Conservation (phyloP, 2,888 invertebrate species). For the Sarcophaga subvicina region DNA sequence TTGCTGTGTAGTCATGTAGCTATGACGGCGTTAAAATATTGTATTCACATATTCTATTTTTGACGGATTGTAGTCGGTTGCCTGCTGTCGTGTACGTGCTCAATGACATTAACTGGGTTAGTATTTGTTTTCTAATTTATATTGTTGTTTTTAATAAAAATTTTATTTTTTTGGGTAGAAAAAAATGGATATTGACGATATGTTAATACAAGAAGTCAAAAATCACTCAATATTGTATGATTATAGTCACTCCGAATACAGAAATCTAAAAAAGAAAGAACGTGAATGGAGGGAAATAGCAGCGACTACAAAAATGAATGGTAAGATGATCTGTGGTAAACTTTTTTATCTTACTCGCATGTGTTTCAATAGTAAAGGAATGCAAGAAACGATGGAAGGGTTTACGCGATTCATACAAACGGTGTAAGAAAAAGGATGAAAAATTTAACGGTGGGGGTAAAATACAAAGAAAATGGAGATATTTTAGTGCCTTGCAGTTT, state of each 20-base stretch:
- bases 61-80: conserved; percentile 5
- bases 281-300: background rate
- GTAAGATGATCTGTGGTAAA: background rate
- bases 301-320: background rate
- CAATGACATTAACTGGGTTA: background rate
- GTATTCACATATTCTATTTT: background rate
- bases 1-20: background rate
- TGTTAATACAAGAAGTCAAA: background rate
- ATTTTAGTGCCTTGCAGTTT: conserved; percentile 14
- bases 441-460: background rate
- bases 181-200: background rate
- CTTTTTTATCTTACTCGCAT: background rate
- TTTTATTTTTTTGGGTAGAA: background rate
- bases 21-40: background rate
- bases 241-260: background rate
- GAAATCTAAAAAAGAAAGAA: background rate
- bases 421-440: background rate
- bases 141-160: background rate
- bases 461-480: background rate
- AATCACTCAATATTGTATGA: background rate
- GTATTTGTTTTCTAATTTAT: background rate
- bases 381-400: conserved; percentile 22
- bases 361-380: background rate
- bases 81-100: background rate
- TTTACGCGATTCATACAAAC: background rate